Conservation (phyloP, 2,113 vertebrate genomes). For the Hystrix brachyura region DNA sequence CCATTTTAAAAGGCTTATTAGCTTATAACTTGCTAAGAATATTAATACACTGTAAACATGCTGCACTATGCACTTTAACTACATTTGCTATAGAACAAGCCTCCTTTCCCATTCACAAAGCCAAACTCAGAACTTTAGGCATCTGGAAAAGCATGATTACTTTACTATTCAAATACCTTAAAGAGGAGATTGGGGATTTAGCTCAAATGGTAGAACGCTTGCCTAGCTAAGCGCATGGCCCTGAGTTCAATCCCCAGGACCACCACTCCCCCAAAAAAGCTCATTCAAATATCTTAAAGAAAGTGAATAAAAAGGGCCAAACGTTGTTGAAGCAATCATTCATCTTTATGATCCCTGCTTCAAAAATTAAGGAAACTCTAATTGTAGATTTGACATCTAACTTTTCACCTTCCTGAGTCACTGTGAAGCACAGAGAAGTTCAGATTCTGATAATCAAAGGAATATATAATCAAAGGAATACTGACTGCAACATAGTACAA, state of each 20-base stretch:
- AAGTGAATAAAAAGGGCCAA: background rate
- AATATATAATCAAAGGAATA: conserved; percentile 5
- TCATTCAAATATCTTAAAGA: background rate
- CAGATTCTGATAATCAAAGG: conserved; percentile 28
- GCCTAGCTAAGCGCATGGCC: no score
- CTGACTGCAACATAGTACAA: background rate
- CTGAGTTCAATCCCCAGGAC: no score
- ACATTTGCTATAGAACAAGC: background rate
- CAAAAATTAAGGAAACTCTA: conserved; percentile 23
- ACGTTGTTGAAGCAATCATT: background rate
- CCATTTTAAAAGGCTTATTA: background rate
- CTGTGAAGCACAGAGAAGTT: background rate
- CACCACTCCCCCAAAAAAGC: no score
- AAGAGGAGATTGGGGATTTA: background rate
- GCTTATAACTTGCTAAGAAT: background rate
- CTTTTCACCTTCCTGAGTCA: conserved; percentile 29
- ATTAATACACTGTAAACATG: background rate
- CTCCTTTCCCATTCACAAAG: background rate
- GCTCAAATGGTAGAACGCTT: no score
- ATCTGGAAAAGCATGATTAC: background rate
- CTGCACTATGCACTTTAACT: background rate
- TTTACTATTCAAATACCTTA: background rate
- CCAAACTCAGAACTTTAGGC: background rate
- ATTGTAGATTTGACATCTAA: conserved; percentile 28
- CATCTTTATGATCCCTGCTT: background rate